A percentile compares a stretch with the other conserved stretches of the same genome.
phyloP scores from a whole-genome alignment of 2,888 invertebrate genomes.

The Neria commutata region DNA sequence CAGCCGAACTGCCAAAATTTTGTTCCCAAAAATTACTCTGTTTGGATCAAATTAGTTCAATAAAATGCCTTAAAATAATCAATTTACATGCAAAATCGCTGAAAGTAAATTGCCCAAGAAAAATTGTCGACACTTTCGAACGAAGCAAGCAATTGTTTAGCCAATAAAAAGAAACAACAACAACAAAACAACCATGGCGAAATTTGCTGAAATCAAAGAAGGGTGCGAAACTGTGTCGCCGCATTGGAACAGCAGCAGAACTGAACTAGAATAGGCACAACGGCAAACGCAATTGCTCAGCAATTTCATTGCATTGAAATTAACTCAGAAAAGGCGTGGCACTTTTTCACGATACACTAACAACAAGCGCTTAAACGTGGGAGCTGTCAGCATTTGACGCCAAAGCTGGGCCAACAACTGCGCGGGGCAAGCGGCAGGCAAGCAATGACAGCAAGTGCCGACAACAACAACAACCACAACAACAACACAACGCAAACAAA shows the following conservation, averaged over 20 bases:
- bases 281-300: constrained; percentile 25
- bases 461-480: constrained; percentile 37
- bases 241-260: not conserved
- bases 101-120: not conserved
- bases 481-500: constrained; percentile 15
- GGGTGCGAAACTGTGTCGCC: not conserved
- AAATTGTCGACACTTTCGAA: not conserved
- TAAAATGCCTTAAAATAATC: too few species aligned
- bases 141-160: not conserved
- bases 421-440: too few species aligned
- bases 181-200: constrained; percentile 20
- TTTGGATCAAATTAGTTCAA: too few species aligned
- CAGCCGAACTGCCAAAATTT: too few species aligned
- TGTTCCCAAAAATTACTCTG: too few species aligned
- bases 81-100: too few species aligned
- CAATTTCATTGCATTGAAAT: constrained; percentile 43
- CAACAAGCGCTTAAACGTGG: constrained; percentile 11
- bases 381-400: constrained; percentile 26
- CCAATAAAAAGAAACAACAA: constrained; percentile 18
- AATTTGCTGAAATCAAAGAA: not conserved
- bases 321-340: constrained; percentile 57
- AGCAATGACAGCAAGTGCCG: too few species aligned
- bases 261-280: not conserved
- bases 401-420: too few species aligned
- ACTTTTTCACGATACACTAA: constrained; percentile 25